phyloP scores from a whole-genome alignment of 2,888 invertebrate species.

The Creontiades dilutus region DNA sequence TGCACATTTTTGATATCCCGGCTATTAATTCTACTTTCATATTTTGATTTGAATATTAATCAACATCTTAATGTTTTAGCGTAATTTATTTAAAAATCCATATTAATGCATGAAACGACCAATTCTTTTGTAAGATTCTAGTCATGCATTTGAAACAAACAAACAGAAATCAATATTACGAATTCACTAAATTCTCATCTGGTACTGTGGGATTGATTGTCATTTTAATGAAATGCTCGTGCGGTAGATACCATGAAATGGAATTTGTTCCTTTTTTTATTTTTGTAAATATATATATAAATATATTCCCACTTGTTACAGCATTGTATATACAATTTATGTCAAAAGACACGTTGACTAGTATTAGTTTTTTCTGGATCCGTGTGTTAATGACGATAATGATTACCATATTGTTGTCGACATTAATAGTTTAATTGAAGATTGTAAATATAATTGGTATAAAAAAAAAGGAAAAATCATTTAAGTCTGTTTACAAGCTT shows the following conservation, averaged over 20 bases:
- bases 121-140: slow-evolving; percentile 64
- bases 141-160: slow-evolving; percentile 46
- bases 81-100: not conserved
- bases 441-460: slow-evolving; percentile 66
- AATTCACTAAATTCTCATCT: slow-evolving; percentile 6
- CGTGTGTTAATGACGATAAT: slow-evolving; percentile 49
- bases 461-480: slow-evolving; percentile 47
- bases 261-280: slow-evolving; percentile 69
- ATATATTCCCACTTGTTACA: slow-evolving; percentile 71
- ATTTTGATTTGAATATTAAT: too few species aligned
- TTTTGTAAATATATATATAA: slow-evolving; percentile 73
- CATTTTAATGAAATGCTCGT: slow-evolving; percentile 57
- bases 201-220: slow-evolving; percentile 63
- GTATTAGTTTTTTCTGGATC: slow-evolving; percentile 72
- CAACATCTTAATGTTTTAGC: not conserved
- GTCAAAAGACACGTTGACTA: slow-evolving; percentile 74
- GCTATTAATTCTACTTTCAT: not conserved
- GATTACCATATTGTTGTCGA: slow-evolving; percentile 29
- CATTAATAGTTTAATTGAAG: slow-evolving; percentile 54
- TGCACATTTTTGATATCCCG: slow-evolving; percentile 34
- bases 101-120: slow-evolving; percentile 66
- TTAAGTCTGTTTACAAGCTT: slow-evolving; percentile 46
- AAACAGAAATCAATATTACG: not conserved
- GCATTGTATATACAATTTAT: slow-evolving; percentile 73
- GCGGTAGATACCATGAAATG: slow-evolving; percentile 61